Conservation (phyloP, 2,888 invertebrate species). For the Liodrosophila aerea region DNA sequence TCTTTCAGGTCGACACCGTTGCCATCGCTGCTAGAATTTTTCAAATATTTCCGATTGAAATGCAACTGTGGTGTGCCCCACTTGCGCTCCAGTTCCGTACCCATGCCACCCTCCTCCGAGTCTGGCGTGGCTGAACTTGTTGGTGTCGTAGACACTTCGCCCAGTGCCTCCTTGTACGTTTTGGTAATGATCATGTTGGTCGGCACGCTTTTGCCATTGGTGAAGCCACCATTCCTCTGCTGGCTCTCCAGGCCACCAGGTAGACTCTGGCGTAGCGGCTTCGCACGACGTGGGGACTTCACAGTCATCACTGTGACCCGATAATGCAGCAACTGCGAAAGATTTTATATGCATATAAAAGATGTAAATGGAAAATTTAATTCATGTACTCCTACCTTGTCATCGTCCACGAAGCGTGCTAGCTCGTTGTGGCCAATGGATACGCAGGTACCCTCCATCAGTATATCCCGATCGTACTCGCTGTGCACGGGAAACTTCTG, state of each 20-base stretch:
- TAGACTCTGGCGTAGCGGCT: slow-evolving; percentile 51
- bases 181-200: slow-evolving; percentile 77
- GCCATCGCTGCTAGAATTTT: slow-evolving; percentile 55
- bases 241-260: slow-evolving; percentile 71
- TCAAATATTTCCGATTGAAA: slow-evolving; percentile 80
- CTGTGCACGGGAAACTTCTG: slow-evolving; percentile 82
- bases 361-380: no score
- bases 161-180: slow-evolving; percentile 57
- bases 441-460: slow-evolving; percentile 81
- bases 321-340: slow-evolving; percentile 73
- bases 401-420: slow-evolving; percentile 76
- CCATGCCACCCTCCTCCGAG: slow-evolving; percentile 60
- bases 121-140: slow-evolving; percentile 38
- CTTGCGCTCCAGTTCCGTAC: slow-evolving; percentile 70
- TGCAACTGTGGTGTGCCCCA: slow-evolving; percentile 81
- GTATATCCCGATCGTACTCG: slow-evolving; percentile 81
- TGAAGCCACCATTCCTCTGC: slow-evolving; percentile 68
- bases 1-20: slow-evolving; percentile 26
- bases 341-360: no score
- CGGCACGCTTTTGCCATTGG: slow-evolving; percentile 79
- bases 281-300: slow-evolving; percentile 69
- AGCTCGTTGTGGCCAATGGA: slow-evolving; percentile 75
- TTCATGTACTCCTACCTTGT: no score
- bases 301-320: slow-evolving; percentile 76
- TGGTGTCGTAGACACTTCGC: slow-evolving; percentile 25